Percentiles rank a stretch among this genome's conserved stretches.
Conservation (phyloP, 2,888 invertebrate species). For the Apodemia hepburni region DNA sequence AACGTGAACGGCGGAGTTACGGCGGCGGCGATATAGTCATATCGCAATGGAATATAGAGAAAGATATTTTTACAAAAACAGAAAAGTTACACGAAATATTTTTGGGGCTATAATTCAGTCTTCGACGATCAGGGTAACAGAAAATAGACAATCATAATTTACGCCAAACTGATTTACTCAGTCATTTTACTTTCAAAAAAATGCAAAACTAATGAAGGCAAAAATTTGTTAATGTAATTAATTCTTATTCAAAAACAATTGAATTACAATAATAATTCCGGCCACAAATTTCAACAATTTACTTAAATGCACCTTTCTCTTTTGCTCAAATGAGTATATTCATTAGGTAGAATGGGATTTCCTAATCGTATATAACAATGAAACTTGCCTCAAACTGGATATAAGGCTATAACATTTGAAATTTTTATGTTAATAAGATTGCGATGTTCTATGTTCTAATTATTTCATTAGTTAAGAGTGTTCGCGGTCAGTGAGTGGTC, state of each 20-base stretch:
- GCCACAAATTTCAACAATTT: conserved; percentile 34
- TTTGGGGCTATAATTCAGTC: too few relatives aligned
- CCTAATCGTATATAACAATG: conserved; percentile 46
- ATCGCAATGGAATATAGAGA: too few relatives aligned
- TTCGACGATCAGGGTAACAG: too few relatives aligned
- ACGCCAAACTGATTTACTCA: too few relatives aligned
- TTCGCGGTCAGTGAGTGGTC: conserved; percentile 59
- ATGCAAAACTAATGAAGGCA: too few relatives aligned
- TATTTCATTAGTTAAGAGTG: conserved; percentile 62
- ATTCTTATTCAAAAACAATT: not conserved
- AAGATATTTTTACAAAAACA: too few relatives aligned
- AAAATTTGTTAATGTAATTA: not conserved
- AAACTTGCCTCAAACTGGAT: conserved; percentile 57
- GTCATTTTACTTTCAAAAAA: too few relatives aligned
- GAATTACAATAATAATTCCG: conserved; percentile 39
- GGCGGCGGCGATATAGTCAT: too few relatives aligned
- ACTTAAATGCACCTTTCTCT: conserved; percentile 43
- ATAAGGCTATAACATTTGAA: conserved; percentile 71
- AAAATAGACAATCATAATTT: too few relatives aligned
- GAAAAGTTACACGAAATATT: too few relatives aligned
- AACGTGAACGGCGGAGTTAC: too few relatives aligned
- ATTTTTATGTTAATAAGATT: conserved; percentile 74
- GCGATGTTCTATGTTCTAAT: conserved; percentile 66
- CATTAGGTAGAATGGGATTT: conserved; percentile 51
- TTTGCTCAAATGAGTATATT: conserved; percentile 42